phyloP scores from a whole-genome alignment of 1,140 invertebrate species.

The Sycophaga agraensis region DNA sequence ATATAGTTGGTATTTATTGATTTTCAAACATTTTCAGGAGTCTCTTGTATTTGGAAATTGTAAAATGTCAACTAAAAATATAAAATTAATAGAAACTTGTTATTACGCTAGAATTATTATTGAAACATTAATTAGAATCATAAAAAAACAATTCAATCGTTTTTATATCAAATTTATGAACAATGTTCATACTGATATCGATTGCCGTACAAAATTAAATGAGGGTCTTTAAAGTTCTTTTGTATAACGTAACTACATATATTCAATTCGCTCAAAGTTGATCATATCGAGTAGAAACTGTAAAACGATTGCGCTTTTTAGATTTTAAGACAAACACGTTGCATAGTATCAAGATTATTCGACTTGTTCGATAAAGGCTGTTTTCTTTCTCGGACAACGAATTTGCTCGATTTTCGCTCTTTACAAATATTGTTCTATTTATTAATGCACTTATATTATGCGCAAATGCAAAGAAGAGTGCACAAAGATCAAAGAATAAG shows the following conservation, averaged over 20 bases:
- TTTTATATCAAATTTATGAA: constrained; percentile 8
- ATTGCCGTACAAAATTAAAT: constrained; percentile 30
- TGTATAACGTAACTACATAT: constrained; percentile 22
- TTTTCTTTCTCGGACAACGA: constrained; percentile 15
- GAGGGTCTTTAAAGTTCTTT: constrained; percentile 11
- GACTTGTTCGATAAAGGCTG: constrained; percentile 14
- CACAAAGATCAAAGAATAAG: constrained; percentile 5
- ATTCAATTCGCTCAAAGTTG: constrained; percentile 18
- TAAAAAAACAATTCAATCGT: neutral
- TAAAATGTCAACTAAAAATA: constrained; percentile 11
- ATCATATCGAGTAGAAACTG: constrained; percentile 17
- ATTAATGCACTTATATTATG: constrained; percentile 8
- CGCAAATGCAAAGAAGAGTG: constrained; percentile 17
- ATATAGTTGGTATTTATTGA: constrained; percentile 10
- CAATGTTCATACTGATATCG: neutral
- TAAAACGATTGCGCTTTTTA: constrained; percentile 19
- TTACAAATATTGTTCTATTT: constrained; percentile 13
- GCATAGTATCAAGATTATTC: constrained; percentile 24
- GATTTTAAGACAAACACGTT: constrained; percentile 20
- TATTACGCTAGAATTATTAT: constrained; percentile 9
- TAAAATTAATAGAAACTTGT: neutral
- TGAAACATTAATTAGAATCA: neutral
- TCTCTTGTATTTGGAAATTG: constrained; percentile 21
- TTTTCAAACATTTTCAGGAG: constrained; percentile 13
- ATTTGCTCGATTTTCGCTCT: constrained; percentile 1